Conservation (phyloP, 2,888 invertebrate genomes). For the Lutraria lutraria region DNA sequence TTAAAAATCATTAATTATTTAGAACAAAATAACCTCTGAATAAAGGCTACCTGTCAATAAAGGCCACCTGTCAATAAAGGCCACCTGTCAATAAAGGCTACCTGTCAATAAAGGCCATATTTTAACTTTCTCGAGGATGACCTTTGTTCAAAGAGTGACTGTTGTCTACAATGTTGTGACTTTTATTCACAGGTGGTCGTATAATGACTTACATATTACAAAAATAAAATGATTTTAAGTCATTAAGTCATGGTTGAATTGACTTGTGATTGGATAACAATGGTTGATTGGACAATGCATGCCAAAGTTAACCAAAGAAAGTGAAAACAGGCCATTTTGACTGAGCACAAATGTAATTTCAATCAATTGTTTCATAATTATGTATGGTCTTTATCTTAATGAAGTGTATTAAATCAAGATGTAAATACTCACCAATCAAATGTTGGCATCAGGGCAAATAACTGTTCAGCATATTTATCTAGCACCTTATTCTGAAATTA, state of each 20-base stretch:
- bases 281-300: background rate
- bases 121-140: too few species aligned
- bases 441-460: conserved; percentile 73
- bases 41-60: too few species aligned
- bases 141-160: background rate
- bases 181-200: too few species aligned
- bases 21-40: too few species aligned
- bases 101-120: too few species aligned
- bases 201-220: too few species aligned
- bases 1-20: too few species aligned
- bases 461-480: conserved; percentile 66
- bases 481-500: conserved; percentile 71
- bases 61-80: too few species aligned
- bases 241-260: too few species aligned
- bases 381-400: background rate
- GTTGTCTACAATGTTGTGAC: too few species aligned
- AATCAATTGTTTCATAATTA: background rate
- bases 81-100: too few species aligned
- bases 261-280: background rate
- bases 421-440: conserved; percentile 69
- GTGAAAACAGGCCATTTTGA: background rate
- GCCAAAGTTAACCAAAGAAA: background rate
- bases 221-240: too few species aligned
- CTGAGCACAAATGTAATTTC: background rate
- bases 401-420: background rate